Evolutionary conservation across 2,113 vertebrate genomes (phyloP), one percentile per base, ranked within the genome.

Genomic region (Prionailurus bengalensis): DNA sequence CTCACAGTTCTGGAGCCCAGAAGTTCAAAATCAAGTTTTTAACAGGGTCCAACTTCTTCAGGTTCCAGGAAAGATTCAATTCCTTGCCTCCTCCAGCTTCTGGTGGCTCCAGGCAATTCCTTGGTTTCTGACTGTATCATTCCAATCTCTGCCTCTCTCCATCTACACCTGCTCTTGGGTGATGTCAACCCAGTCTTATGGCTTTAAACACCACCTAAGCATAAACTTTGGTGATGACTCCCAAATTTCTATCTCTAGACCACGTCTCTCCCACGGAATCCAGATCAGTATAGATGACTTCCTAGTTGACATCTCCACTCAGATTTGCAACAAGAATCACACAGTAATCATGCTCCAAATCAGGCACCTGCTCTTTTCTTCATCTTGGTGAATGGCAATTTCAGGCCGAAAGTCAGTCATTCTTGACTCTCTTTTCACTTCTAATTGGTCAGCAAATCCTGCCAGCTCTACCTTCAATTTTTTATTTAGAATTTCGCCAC

Each of bases 51-150:
- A 2, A 0, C 5, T 80, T 45, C 25, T 29, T 88, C 10, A 25
- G 8, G 8, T 25, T 66, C 2, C 29, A 29, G 5, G 2, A 13
- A 33, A 74, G 12, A 58, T 11, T 25, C n/a, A 7, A 0, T 12
- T 19, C 14, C 17, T 27, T 51, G 14, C 5, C 25, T 94, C 17
- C 7, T 73, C 33, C 9, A 29, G 1, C 10, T 51, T 31, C 89
- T n/a, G 4, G 11, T 11, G 45, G 9, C 1, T 78, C 2, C 19
- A 36, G 10, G 7, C 17, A 88, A 88, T 27, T 66, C 45, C 17
- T 93, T 23, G 39, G 13, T 16, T 63, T 74, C 10, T 66, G 45
- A 29, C 45, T 42, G 9, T 9, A 13, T 23, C 27, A 36, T 29
- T 68, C n/a, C 15, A 8, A 7, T 66, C 7, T 74, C 36, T 51